Percentiles rank a stretch among this genome's conserved stretches.
These are phyloP conservation scores for Irena cyanogastra DNA, from an alignment of 2,113 vertebrate species.

Conservation along the genomic window DNA sequence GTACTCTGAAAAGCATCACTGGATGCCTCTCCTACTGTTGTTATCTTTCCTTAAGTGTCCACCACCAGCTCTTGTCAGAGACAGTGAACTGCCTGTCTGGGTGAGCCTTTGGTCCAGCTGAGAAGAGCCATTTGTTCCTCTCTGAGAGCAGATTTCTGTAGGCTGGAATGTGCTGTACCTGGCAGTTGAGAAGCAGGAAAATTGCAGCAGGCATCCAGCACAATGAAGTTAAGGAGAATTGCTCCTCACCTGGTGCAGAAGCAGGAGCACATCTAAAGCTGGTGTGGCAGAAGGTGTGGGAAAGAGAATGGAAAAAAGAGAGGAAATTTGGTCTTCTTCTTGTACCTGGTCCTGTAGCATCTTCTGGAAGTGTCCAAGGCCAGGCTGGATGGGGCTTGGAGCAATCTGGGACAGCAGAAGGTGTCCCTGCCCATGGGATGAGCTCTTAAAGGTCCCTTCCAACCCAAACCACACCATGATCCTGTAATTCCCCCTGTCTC, in stretches of 20 bases:
- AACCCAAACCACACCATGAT: background rate
- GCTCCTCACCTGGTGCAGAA: background rate
- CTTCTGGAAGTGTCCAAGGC: background rate
- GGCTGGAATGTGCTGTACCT: background rate
- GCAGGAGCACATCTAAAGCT: background rate
- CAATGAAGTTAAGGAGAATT: background rate
- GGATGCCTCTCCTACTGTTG: background rate
- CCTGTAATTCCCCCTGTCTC: background rate
- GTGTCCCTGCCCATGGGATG: background rate
- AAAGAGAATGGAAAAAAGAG: background rate
- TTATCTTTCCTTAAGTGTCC: background rate
- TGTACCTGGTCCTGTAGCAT: background rate
- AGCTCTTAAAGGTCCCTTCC: background rate
- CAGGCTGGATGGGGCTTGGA: fast-evolving
- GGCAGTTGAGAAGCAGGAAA: background rate
- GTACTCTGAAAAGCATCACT: background rate
- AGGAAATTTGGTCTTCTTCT: background rate
- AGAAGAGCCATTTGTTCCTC: background rate
- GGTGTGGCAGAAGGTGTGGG: background rate
- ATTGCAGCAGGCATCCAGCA: background rate
- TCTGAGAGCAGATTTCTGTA: background rate
- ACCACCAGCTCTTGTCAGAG: background rate
- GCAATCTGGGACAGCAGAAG: background rate
- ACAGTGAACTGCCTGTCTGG: background rate
- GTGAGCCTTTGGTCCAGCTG: background rate